These are phyloP conservation scores for Alligator sinensis DNA, from an alignment of 2,113 vertebrate genomes.

Conservation along the genomic window DNA sequence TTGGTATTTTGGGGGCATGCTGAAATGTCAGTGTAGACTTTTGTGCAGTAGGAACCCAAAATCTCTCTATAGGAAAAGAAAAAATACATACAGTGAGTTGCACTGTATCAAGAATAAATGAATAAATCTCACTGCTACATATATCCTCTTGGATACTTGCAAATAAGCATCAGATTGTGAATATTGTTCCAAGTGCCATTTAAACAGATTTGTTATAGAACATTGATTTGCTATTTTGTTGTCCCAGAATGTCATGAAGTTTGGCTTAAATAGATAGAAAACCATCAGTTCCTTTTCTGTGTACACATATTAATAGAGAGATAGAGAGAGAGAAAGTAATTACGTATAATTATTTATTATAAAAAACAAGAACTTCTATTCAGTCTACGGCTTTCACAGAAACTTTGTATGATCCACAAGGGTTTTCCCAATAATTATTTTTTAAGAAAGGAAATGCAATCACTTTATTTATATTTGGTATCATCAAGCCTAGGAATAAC, in stretches of 20 bases:
- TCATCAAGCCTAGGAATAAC: slow-evolving; percentile 64
- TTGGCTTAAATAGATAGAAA: slow-evolving; percentile 23
- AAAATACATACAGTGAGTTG: neutral
- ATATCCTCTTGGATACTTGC: neutral
- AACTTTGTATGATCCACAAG: slow-evolving; percentile 23
- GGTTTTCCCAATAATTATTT: slow-evolving; percentile 50
- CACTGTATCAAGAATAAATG: neutral
- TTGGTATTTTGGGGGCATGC: neutral
- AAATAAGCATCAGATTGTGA: neutral
- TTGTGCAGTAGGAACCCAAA: neutral
- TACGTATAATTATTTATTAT: neutral
- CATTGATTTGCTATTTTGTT: neutral
- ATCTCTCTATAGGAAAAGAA: neutral
- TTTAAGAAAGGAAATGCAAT: slow-evolving; percentile 27
- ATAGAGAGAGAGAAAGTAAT: neutral
- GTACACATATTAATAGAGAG: neutral
- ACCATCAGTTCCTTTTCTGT: neutral
- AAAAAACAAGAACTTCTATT: neutral
- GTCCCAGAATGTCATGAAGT: neutral
- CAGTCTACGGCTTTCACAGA: slow-evolving; percentile 14
- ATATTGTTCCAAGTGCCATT: neutral
- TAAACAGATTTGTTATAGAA: neutral
- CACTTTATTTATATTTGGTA: slow-evolving; percentile 47
- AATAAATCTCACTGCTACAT: neutral
- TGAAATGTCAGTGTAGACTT: neutral